phyloP scores from a whole-genome alignment of 2,888 invertebrate species.

The Cantharis rustica region DNA sequence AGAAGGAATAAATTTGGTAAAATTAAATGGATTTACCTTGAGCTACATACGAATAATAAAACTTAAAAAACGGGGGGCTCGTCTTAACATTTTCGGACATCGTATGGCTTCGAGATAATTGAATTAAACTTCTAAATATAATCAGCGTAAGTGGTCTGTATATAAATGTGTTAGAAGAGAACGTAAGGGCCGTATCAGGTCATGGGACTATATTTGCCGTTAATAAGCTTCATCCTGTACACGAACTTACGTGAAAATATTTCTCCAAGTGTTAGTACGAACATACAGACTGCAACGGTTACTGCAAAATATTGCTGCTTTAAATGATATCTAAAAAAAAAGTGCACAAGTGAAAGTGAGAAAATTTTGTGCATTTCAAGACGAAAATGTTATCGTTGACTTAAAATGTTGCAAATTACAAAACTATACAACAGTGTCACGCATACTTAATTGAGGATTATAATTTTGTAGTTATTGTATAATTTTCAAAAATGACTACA shows the following conservation, averaged over 20 bases:
- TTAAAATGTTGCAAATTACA: constrained; percentile 26
- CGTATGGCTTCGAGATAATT: constrained; percentile 14
- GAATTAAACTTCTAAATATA: constrained; percentile 28
- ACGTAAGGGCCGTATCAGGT: constrained; percentile 34
- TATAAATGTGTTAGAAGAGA: constrained; percentile 29
- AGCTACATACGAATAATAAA: background rate
- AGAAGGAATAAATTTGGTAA: background rate
- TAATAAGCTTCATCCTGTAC: constrained; percentile 38
- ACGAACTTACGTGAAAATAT: constrained; percentile 36
- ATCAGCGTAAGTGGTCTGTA: constrained; percentile 29
- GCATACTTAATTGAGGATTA: constrained; percentile 14
- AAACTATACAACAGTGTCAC: constrained; percentile 31
- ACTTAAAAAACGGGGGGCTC: background rate
- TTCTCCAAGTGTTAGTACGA: constrained; percentile 28
- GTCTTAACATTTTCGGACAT: background rate
- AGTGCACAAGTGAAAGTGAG: background rate
- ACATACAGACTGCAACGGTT: constrained; percentile 7
- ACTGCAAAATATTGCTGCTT: background rate
- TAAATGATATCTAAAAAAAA: background rate
- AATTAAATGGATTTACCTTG: background rate
- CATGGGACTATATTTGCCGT: constrained; percentile 34
- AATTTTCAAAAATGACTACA: background rate
- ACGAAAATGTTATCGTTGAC: background rate
- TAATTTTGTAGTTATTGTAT: background rate
- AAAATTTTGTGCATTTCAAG: background rate